Evolutionary conservation across 92 coral and sea anemone genomes (phyloP), one percentile per base, ranked within the genome.

Genomic region (Porites divaricata): DNA sequence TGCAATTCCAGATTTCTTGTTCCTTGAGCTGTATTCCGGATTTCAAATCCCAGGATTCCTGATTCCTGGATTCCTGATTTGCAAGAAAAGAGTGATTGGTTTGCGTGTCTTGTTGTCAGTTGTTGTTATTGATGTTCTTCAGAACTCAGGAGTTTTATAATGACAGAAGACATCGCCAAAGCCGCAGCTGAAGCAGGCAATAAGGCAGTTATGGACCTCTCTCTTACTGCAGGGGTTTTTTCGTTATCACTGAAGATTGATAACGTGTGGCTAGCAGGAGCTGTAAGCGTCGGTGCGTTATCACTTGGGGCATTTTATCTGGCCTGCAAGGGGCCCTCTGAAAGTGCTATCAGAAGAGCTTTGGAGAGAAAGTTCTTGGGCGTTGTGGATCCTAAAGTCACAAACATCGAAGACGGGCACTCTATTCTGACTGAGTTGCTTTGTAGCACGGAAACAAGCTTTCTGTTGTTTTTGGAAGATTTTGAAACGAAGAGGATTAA

Each of bases 231-330:
- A 2, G 85, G 68, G 22, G 69, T 61, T 49, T 70, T 81, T 70
- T 81, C 84, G 16, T 23, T 79, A 49, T 70, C 85, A 2, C 85
- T 81, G 57, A 81, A 70, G 85, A 81, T 81, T 58, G 85, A 81
- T 49, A 81, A 81, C 26, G 61, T 59, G 35, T 81, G 85, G 85
- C 21, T 81, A 22, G 85, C 85, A 8, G 85, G 85, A 20, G 77
- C 85, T 45, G 85, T 81, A 16, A 81, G 77, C 9, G 17, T 81
- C 49, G 85, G 85, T 4, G 77, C 78, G 45, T 81, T 81, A 61
- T 70, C 85, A 19, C 14, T 81, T n/a, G 85, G 85, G 45, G 85
- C 85, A 20, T 81, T 81, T 72, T 81, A 81, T 28, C 62, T 81
- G 61, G 70, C 62, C 35, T 41, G 78, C 16, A 81, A 71, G 70